phyloP scores from a whole-genome alignment of 2,797 vertebrate species.

The Coilia nasus region DNA sequence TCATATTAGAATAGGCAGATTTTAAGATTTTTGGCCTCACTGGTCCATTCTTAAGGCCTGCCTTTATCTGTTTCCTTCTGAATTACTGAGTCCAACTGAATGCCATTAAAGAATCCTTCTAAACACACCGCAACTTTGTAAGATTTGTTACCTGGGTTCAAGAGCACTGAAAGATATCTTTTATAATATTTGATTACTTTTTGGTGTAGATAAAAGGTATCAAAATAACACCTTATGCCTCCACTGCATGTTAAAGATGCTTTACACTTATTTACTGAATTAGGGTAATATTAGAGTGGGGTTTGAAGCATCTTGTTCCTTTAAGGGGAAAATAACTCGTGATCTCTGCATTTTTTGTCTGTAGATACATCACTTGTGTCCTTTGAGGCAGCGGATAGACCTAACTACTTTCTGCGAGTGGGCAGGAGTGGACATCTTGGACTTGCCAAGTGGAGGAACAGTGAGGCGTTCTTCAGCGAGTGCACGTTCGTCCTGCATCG shows the following conservation, averaged over 20 bases:
- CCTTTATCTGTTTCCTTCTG: not conserved
- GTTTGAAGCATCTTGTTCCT: no score
- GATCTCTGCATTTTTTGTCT: slow-evolving; percentile 18
- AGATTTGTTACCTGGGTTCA: not conserved
- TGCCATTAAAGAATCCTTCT: not conserved
- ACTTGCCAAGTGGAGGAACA: slow-evolving; percentile 85
- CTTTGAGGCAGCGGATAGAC: slow-evolving; percentile 87
- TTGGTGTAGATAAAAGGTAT: no score
- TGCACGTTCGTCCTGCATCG: slow-evolving; percentile 89
- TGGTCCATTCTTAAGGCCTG: not conserved
- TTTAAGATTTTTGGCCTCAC: not conserved
- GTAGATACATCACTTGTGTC: slow-evolving; percentile 88
- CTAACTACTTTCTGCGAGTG: slow-evolving; percentile 88
- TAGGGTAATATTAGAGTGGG: no score
- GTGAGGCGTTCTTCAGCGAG: slow-evolving; percentile 76
- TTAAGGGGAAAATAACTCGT: not conserved
- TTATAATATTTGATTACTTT: no score
- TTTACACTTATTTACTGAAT: no score
- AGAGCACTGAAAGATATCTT: no score
- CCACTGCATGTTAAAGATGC: no score
- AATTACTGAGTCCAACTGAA: not conserved
- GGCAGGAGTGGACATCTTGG: slow-evolving; percentile 75
- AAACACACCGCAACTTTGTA: not conserved
- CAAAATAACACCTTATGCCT: no score
- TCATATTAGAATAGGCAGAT: not conserved